phyloP scores from a whole-genome alignment of 2,888 invertebrate species.

The Syrphus vitripennis region DNA sequence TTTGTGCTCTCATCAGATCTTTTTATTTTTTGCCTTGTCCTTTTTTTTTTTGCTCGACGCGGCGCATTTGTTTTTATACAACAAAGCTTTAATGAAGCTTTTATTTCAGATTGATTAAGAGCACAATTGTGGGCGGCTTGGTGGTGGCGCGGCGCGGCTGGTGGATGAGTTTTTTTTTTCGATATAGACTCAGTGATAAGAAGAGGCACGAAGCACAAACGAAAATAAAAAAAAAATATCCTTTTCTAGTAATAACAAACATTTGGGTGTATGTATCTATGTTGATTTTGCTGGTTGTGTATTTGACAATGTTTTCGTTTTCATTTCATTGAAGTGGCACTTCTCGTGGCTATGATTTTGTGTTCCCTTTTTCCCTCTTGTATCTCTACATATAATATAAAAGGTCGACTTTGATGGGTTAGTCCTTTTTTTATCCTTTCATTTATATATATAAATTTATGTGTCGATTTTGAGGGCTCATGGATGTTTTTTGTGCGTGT shows the following conservation, averaged over 20 bases:
- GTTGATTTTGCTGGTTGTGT: neutral
- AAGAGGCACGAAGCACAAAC: neutral
- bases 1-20: constrained; percentile 29
- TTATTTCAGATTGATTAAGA: constrained; percentile 69
- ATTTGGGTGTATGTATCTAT: neutral
- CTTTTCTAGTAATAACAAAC: neutral
- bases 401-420: constrained; percentile 17
- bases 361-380: neutral
- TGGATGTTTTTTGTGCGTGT: constrained; percentile 21
- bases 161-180: neutral
- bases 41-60: constrained; percentile 8
- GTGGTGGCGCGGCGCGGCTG: neutral
- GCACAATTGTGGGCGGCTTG: constrained; percentile 24
- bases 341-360: constrained; percentile 36
- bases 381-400: neutral
- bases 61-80: constrained; percentile 51
- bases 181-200: constrained; percentile 28
- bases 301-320: constrained; percentile 67
- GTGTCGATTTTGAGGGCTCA: constrained; percentile 60
- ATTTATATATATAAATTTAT: constrained; percentile 66
- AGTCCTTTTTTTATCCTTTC: constrained; percentile 28
- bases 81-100: constrained; percentile 70
- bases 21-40: neutral
- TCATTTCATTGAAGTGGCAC: constrained; percentile 61
- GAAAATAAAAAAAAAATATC: constrained; percentile 1